Evolutionary conservation across 2,888 invertebrate species (phyloP).

Genomic region (Eulithis prunata): DNA sequence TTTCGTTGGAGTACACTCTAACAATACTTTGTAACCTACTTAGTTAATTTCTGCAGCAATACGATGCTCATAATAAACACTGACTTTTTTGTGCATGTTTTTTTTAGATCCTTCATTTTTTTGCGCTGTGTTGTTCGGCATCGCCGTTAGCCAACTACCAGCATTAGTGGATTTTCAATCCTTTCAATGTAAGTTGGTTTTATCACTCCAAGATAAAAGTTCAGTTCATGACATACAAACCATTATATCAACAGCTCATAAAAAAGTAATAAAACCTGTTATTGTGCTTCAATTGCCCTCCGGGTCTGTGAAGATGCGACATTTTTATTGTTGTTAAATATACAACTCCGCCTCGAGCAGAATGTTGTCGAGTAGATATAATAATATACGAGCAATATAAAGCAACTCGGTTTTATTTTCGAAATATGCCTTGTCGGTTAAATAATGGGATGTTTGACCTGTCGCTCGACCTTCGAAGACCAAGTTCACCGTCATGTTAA

Average conservation of each 20-base stretch:
- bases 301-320: conserved; percentile 15
- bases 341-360: background rate
- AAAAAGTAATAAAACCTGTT: conserved; percentile 20
- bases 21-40: no score
- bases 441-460: background rate
- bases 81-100: no score
- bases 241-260: conserved; percentile 5
- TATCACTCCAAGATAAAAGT: no score
- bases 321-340: conserved; percentile 24
- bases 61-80: no score
- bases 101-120: no score
- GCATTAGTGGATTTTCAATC: no score
- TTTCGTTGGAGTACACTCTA: no score
- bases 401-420: background rate
- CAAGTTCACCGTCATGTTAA: background rate
- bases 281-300: background rate
- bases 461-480: background rate
- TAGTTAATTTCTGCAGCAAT: no score
- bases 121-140: no score
- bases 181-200: no score
- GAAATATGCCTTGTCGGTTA: background rate
- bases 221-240: background rate
- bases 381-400: background rate
- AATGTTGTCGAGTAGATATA: conserved; percentile 6
- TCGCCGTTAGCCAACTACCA: no score